Conservation (phyloP, 2,113 vertebrate species). For the Bujurquina vittata region DNA sequence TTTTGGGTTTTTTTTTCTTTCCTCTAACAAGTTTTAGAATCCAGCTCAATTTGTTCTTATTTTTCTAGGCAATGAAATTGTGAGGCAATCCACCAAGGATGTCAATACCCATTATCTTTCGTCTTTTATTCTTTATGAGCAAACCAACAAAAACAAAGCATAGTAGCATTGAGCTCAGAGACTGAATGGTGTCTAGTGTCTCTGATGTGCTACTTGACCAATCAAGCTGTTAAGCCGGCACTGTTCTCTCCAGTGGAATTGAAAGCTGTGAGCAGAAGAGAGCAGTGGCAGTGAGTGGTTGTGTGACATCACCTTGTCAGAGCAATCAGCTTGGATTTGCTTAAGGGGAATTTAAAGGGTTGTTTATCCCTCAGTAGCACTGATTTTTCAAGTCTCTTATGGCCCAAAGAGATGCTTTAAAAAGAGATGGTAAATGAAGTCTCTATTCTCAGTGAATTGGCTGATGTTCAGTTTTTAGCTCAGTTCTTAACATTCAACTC, state of each 20-base stretch:
- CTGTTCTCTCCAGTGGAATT: slow-evolving; percentile 34
- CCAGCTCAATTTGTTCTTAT: slow-evolving; percentile 51
- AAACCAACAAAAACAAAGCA: slow-evolving; percentile 47
- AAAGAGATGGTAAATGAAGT: not conserved
- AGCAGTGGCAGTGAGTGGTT: slow-evolving; percentile 14
- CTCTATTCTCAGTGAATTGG: not conserved
- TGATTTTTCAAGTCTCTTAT: slow-evolving; percentile 3
- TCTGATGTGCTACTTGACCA: slow-evolving; percentile 59
- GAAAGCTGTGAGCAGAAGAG: slow-evolving; percentile 27
- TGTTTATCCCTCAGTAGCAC: slow-evolving; percentile 22
- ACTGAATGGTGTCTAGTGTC: slow-evolving; percentile 29
- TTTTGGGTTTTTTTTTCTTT: slow-evolving; percentile 20
- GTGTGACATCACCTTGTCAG: slow-evolving; percentile 60
- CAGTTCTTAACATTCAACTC: not conserved
- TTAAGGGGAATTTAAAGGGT: slow-evolving; percentile 44
- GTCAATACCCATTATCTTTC: slow-evolving; percentile 59
- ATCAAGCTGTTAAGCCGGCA: slow-evolving; percentile 53
- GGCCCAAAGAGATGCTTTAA: not conserved
- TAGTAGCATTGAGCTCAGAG: slow-evolving; percentile 24
- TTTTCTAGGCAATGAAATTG: slow-evolving; percentile 59
- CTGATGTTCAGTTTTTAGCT: slow-evolving; percentile 3
- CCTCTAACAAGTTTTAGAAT: slow-evolving; percentile 31
- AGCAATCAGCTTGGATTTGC: slow-evolving; percentile 51
- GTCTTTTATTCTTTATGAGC: slow-evolving; percentile 44
- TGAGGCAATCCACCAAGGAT: slow-evolving; percentile 46